Conservation (phyloP, 1,140 invertebrate species). For the Propsilocerus akamusi region DNA sequence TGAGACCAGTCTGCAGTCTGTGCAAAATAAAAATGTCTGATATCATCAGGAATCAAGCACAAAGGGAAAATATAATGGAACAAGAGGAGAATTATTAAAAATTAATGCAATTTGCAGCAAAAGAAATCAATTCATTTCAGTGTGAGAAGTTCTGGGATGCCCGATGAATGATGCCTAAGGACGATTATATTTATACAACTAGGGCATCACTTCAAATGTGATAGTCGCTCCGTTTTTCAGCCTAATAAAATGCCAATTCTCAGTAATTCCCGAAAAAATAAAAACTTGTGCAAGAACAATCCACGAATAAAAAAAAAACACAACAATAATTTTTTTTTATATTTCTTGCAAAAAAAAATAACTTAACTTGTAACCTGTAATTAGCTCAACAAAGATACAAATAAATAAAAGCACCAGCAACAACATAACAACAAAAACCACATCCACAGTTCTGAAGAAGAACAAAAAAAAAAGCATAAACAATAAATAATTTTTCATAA, state of each 20-base stretch:
- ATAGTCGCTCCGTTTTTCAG: too few relatives aligned
- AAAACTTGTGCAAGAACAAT: background rate
- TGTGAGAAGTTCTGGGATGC: too few relatives aligned
- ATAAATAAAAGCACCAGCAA: background rate
- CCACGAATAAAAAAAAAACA: background rate
- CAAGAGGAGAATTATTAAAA: background rate
- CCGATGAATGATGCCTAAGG: too few relatives aligned
- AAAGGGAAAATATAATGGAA: background rate
- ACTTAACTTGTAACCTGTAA: constrained; percentile 4
- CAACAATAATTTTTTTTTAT: too few relatives aligned
- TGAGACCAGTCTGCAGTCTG: too few relatives aligned
- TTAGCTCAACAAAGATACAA: constrained; percentile 3
- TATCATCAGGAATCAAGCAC: background rate
- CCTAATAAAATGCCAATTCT: too few relatives aligned
- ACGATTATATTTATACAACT: too few relatives aligned
- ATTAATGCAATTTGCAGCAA: background rate
- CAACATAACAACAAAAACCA: background rate
- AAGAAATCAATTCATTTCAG: too few relatives aligned
- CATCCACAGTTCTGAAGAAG: too few relatives aligned
- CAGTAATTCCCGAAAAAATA: background rate
- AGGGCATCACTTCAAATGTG: too few relatives aligned
- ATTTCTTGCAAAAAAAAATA: too few relatives aligned
- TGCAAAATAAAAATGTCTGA: background rate
- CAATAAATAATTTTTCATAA: constrained; percentile 1
- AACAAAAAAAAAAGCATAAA: background rate